Evolutionary conservation across 2,797 vertebrate species (phyloP).

Genomic region (Rhynchotus rufescens): DNA sequence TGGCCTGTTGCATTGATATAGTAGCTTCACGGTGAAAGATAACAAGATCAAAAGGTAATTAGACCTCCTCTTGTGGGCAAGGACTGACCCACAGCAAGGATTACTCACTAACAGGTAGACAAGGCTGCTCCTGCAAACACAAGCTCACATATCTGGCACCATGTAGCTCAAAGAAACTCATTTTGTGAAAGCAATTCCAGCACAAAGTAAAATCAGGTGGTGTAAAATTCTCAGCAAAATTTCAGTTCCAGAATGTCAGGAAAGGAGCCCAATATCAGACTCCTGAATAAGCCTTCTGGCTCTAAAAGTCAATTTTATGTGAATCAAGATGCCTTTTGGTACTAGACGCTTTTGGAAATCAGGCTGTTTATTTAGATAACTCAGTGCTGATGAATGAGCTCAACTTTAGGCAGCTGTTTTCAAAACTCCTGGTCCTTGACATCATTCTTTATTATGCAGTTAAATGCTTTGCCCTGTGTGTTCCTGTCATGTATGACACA

Average conservation of each 20-base stretch:
- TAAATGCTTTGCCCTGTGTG: not conserved
- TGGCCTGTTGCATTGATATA: not conserved
- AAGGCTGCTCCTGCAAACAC: not conserved
- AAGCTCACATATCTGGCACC: not conserved
- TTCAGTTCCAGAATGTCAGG: not conserved
- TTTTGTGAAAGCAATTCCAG: not conserved
- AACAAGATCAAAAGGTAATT: not conserved
- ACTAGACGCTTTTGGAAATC: not conserved
- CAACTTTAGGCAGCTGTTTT: not conserved
- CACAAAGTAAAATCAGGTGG: not conserved
- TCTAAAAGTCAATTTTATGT: not conserved
- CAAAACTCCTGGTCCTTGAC: not conserved
- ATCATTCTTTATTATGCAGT: not conserved
- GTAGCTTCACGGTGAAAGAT: not conserved
- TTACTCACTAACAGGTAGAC: accelerated
- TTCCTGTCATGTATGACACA: accelerated
- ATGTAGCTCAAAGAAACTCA: not conserved
- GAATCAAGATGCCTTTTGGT: not conserved
- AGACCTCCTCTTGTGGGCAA: accelerated
- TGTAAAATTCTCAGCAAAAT: not conserved
- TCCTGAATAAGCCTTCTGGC: not conserved
- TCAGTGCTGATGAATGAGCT: not conserved
- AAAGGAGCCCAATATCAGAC: not conserved
- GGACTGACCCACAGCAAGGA: not conserved
- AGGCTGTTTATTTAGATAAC: not conserved